phyloP scores from a whole-genome alignment of 2,113 vertebrate species.

The Saimiri boliviensis region DNA sequence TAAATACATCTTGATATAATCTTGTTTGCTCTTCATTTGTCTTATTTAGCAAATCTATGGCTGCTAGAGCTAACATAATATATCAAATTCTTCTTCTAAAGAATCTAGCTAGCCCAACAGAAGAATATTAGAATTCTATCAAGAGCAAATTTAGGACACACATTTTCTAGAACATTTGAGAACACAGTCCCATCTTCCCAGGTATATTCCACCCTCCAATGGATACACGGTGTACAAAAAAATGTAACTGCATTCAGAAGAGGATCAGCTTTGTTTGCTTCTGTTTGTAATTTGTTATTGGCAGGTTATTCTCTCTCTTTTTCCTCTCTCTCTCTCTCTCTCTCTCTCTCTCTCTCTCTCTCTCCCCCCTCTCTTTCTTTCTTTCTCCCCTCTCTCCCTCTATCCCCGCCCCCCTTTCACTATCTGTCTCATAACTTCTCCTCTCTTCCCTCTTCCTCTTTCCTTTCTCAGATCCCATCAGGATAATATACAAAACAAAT shows the following conservation, averaged over 20 bases:
- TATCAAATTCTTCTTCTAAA: not conserved
- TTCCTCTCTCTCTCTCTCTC: not conserved
- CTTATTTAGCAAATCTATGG: slow-evolving; percentile 15
- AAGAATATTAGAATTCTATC: not conserved
- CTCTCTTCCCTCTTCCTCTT: not conserved
- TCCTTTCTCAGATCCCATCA: not conserved
- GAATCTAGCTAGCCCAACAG: not conserved
- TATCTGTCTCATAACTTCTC: not conserved
- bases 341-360: not conserved
- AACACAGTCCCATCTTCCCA: not conserved
- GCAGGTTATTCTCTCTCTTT: not conserved
- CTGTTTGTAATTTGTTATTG: not conserved
- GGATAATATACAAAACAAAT: not conserved
- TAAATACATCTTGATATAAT: slow-evolving; percentile 1
- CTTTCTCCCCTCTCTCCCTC: not conserved
- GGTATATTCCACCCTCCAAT: not conserved
- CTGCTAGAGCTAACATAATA: not conserved
- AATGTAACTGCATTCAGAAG: not conserved
- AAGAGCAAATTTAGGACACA: not conserved
- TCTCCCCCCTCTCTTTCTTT: not conserved
- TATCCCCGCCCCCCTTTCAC: not conserved
- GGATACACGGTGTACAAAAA: not conserved
- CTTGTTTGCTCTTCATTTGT: not conserved
- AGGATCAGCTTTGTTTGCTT: not conserved
- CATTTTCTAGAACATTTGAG: slow-evolving; percentile 21